phyloP scores from a whole-genome alignment of 1,140 invertebrate species.

The Heliconius eleuchia region DNA sequence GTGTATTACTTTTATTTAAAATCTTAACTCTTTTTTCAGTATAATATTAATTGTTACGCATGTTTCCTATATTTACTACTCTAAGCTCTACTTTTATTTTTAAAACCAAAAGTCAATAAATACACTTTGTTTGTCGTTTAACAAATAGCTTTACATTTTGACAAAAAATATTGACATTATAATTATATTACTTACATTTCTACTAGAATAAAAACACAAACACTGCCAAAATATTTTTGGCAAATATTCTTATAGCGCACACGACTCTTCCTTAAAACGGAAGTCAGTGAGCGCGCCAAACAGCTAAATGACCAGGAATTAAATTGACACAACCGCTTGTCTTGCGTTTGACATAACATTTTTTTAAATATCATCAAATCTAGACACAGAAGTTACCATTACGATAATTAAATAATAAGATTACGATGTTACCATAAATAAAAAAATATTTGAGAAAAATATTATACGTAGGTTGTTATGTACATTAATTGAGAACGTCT shows the following conservation, averaged over 20 bases:
- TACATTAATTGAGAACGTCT: too few species aligned
- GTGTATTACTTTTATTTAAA: too few species aligned
- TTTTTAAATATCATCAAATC: conserved; percentile 21
- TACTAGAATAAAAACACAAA: not conserved
- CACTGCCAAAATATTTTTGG: conserved; percentile 18
- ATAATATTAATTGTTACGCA: not conserved
- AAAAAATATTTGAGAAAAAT: not conserved
- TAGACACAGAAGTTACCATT: conserved; percentile 5
- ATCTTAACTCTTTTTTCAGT: not conserved
- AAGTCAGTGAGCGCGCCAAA: conserved; percentile 36
- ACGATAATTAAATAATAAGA: not conserved
- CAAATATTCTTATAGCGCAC: conserved; percentile 15
- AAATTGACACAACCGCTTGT: not conserved
- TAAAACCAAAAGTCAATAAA: not conserved
- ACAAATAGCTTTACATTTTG: not conserved
- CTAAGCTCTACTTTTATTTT: not conserved
- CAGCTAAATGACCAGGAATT: conserved; percentile 24
- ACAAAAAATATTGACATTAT: not conserved
- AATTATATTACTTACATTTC: conserved; percentile 20
- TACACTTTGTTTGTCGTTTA: not conserved
- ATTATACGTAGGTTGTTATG: too few species aligned
- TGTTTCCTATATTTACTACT: not conserved
- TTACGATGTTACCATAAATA: not conserved
- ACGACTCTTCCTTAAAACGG: conserved; percentile 11
- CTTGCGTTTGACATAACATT: not conserved